Evolutionary conservation across 64 coral and sea anemone species (phyloP).

Genomic region (Dendronephthya gigantea): DNA sequence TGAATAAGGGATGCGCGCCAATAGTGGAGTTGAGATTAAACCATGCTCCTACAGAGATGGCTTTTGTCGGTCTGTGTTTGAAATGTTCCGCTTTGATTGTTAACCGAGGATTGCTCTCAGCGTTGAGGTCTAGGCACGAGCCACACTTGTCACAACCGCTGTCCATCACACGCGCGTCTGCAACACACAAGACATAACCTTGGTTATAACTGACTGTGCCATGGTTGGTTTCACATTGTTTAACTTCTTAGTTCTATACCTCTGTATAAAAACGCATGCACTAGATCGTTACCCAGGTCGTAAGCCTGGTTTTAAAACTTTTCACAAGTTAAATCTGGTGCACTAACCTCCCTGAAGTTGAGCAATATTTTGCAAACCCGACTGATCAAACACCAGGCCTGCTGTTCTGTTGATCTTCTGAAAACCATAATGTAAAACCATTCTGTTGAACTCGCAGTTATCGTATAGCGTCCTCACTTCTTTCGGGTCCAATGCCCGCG

Average conservation of each 20-base stretch:
- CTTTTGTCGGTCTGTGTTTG: constrained; percentile 55
- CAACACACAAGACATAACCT: neutral
- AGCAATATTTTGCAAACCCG: neutral
- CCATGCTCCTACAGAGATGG: constrained; percentile 74
- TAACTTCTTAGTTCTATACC: too few relatives aligned
- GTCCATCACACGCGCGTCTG: constrained; percentile 58
- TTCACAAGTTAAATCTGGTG: neutral
- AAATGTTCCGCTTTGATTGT: constrained; percentile 50
- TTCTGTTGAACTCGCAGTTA: constrained; percentile 19
- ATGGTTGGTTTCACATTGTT: too few relatives aligned
- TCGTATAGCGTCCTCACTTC: constrained; percentile 15
- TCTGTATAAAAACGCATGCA: too few relatives aligned
- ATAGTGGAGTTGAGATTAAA: constrained; percentile 71
- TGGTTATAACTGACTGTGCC: too few relatives aligned
- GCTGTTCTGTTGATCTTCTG: constrained; percentile 16
- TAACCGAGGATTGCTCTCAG: constrained; percentile 46
- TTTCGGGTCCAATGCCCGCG: neutral
- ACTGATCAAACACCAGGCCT: neutral
- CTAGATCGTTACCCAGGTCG: neutral
- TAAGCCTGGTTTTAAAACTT: neutral
- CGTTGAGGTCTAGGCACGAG: constrained; percentile 78
- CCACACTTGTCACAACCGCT: constrained; percentile 97
- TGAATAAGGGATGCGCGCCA: constrained; percentile 76
- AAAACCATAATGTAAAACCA: constrained; percentile 26
- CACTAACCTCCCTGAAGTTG: neutral